phyloP scores from a whole-genome alignment of 1,140 invertebrate species.

The Pristionchus pacificus region DNA sequence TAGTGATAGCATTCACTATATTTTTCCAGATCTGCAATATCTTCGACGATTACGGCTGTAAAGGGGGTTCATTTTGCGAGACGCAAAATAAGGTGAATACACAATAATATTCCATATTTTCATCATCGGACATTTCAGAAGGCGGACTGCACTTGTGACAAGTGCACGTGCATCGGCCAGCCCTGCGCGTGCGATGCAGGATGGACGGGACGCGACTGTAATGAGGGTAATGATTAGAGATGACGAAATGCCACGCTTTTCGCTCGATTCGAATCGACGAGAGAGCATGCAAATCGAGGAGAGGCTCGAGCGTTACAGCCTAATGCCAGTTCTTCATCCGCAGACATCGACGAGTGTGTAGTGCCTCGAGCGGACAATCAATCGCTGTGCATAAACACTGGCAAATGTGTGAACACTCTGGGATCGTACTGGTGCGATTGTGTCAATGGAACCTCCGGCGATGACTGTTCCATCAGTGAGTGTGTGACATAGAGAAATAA shows the following conservation, averaged over 20 bases:
- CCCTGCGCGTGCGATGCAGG: neutral
- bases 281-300: too few relatives aligned
- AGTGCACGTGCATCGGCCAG: neutral
- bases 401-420: neutral
- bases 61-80: too few relatives aligned
- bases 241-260: neutral
- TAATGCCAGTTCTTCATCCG: neutral
- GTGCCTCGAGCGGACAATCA: too few relatives aligned
- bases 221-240: neutral
- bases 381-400: neutral
- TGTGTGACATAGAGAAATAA: too few relatives aligned
- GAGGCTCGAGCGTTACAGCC: too few relatives aligned
- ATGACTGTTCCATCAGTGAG: neutral
- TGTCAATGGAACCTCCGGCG: neutral
- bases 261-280: too few relatives aligned
- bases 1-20: too few relatives aligned
- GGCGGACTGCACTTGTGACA: neutral
- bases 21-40: too few relatives aligned
- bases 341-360: neutral
- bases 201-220: neutral
- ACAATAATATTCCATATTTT: too few relatives aligned
- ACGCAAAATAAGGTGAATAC: too few relatives aligned
- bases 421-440: neutral
- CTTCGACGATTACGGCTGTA: too few relatives aligned
- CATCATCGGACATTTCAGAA: too few relatives aligned